phyloP scores from a whole-genome alignment of 2,113 vertebrate species.

The Nycticebus coucang region DNA sequence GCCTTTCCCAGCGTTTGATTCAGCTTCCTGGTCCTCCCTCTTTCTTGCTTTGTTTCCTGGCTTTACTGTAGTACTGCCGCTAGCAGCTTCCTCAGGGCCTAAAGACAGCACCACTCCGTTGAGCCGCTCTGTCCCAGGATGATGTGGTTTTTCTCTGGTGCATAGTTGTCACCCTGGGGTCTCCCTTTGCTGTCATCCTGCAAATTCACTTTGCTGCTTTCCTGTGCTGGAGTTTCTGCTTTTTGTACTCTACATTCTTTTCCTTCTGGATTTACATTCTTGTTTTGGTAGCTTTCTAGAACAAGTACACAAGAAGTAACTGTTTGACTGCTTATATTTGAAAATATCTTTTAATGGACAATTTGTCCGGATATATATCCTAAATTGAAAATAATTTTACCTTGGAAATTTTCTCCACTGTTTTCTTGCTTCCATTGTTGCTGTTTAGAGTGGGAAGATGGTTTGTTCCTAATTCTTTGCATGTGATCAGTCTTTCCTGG shows the following conservation, averaged over 20 bases:
- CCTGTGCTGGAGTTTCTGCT: background rate
- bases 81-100: background rate
- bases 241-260: background rate
- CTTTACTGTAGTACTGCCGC: background rate
- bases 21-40: background rate
- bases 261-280: constrained; percentile 18
- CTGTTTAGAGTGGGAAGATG: background rate
- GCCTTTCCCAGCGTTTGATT: background rate
- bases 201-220: background rate
- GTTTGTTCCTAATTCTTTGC: background rate
- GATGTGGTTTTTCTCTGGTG: background rate
- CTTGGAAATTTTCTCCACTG: background rate
- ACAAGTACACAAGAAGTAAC: background rate
- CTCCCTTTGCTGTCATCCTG: background rate
- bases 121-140: background rate
- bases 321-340: background rate
- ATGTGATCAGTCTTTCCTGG: background rate
- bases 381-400: constrained; percentile 39
- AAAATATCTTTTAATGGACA: background rate
- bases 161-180: too few species aligned
- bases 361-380: constrained; percentile 41
- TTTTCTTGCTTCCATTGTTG: background rate
- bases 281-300: background rate
- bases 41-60: background rate
- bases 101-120: background rate